These are phyloP conservation scores for Apamea epomidion DNA, from an alignment of 2,888 invertebrate species.

Conservation along the genomic window DNA sequence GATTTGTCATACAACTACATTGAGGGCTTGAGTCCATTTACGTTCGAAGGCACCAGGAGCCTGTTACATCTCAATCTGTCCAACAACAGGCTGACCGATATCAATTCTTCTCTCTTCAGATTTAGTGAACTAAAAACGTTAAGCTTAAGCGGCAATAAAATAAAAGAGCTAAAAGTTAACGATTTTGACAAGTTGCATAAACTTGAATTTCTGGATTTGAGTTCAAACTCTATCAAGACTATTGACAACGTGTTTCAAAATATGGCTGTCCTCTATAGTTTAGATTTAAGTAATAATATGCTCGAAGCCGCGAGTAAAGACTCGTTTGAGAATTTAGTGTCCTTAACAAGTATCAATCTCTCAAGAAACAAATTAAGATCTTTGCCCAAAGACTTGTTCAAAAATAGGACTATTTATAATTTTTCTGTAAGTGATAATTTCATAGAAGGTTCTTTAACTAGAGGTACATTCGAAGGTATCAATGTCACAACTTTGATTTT, in stretches of 20 bases:
- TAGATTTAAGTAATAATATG: conserved; percentile 76
- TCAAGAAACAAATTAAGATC: conserved; percentile 75
- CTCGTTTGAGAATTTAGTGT: conserved; percentile 65
- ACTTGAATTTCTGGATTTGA: conserved; percentile 73
- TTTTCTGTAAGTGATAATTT: conserved; percentile 75
- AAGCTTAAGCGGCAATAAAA: conserved; percentile 74
- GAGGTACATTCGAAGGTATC: conserved; percentile 80
- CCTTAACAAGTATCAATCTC: conserved; percentile 71
- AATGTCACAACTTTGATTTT: conserved; percentile 72
- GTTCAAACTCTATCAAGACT: conserved; percentile 71
- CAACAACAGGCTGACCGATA: conserved; percentile 74
- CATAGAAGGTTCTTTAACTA: conserved; percentile 73
- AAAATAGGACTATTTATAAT: conserved; percentile 70
- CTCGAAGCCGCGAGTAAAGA: conserved; percentile 70
- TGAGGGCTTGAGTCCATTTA: conserved; percentile 66
- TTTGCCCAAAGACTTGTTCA: conserved; percentile 76
- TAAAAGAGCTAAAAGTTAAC: conserved; percentile 66
- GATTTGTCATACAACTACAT: conserved; percentile 80
- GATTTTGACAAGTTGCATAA: conserved; percentile 74
- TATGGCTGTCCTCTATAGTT: conserved; percentile 63
- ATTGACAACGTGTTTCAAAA: conserved; percentile 72
- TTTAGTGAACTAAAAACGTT: conserved; percentile 74
- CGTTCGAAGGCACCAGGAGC: conserved; percentile 79
- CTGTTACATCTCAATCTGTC: conserved; percentile 75
- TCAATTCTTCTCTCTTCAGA: conserved; percentile 77